Evolutionary conservation across 92 coral and sea anemone genomes (phyloP), one percentile per base, ranked within the genome.

Genomic region (Palythoa heliodiscus): DNA sequence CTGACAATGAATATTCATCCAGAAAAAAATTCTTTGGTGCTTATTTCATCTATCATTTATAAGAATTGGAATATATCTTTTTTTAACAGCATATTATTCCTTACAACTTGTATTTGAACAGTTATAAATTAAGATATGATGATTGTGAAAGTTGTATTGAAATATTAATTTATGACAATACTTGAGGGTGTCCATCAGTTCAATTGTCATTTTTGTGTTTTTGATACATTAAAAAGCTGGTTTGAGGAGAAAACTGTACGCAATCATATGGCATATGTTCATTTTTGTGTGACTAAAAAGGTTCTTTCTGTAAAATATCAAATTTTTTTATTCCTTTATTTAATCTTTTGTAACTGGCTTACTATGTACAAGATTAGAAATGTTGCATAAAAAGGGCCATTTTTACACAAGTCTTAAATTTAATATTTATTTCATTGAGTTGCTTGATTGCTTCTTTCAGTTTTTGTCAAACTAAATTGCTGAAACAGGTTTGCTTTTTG

Each of bases 121-220:
- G 6, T 23, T 40, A 64, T 64, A 20, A 48, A 23, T 17, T 80
- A 22, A 64, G 74, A 66, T 66, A 53, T 43, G 53, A 64, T 70
- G 52, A 64, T 68, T 66, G 64, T 19, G 63, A 80, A 80, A 64
- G 64, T 52, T 80, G 61, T 68, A 17, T 24, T 80, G 43, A 23
- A 80, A 80, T 64, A 66, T 64, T 80, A 48, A 80, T 40, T 35
- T 24, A 20, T 60, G 53, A 11, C 39, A 60, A 61, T 77, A 78
- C 57, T 77, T 74, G 61, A 52, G 67, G 22, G 54, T 54, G 16
- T 53, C 22, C 81, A 25, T 76, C 66, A 23, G 15, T 11, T 24
- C 22, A 9, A 76, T 10, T 1, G 68, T 8, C 23, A 76, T 63
- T 63, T 63, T 63, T 63, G 69, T 63, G 69, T 63, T 63, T 19